Conservation (phyloP, 2,113 vertebrate genomes). For the Esox niger region DNA sequence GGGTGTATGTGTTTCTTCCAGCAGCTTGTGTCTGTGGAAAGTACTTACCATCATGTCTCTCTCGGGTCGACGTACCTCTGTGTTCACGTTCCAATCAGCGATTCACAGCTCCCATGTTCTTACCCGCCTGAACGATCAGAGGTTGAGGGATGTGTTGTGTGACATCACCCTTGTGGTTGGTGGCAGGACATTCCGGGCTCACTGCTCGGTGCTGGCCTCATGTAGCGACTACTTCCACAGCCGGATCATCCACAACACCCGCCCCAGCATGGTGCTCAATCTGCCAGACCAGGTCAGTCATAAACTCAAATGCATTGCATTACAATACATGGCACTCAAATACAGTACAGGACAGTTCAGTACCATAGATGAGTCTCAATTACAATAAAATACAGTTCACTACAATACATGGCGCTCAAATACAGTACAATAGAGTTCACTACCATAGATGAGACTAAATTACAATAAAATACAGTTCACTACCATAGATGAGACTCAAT, state of each 20-base stretch:
- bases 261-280: constrained; percentile 76
- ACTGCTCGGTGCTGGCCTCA: constrained; percentile 86
- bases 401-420: no score
- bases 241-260: constrained; percentile 68
- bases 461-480: no score
- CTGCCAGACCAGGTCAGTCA: constrained; percentile 85
- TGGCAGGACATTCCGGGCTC: constrained; percentile 82
- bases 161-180: constrained; percentile 85
- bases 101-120: constrained; percentile 73
- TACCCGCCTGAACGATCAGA: constrained; percentile 70
- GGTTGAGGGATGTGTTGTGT: constrained; percentile 71
- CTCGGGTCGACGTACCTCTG: constrained; percentile 62
- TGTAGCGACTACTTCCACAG: constrained; percentile 88
- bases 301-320: no score
- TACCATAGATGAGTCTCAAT: no score
- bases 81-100: constrained; percentile 77
- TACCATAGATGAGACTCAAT: no score
- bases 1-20: background rate
- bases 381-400: no score
- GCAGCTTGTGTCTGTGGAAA: constrained; percentile 28
- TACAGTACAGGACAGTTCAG: no score
- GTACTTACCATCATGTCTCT: constrained; percentile 58
- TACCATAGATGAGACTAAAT: no score
- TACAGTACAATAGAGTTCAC: no score
- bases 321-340: no score